phyloP scores from a whole-genome alignment of 2,113 vertebrate genomes.

The Poicephalus gulielmi region DNA sequence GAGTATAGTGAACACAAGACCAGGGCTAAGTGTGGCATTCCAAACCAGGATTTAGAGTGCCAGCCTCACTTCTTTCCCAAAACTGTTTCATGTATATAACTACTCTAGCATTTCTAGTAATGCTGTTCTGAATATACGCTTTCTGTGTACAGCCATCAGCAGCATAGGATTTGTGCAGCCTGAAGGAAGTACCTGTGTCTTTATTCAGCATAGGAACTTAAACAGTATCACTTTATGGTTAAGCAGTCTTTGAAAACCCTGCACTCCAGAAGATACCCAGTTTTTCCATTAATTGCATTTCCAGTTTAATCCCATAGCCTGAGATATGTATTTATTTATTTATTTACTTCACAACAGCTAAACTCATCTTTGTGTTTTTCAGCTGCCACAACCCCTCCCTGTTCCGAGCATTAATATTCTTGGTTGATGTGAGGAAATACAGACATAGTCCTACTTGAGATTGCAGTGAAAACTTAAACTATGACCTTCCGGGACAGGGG shows the following conservation, averaged over 20 bases:
- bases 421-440: not conserved
- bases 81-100: not conserved
- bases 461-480: not conserved
- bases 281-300: not conserved
- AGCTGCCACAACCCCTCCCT: not conserved
- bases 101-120: not conserved
- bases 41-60: not conserved
- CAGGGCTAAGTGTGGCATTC: not conserved
- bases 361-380: not conserved
- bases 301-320: not conserved
- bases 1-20: not conserved
- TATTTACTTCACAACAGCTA: not conserved
- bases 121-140: not conserved
- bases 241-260: not conserved
- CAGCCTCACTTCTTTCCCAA: not conserved
- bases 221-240: not conserved
- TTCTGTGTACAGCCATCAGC: not conserved
- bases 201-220: not conserved
- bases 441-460: not conserved
- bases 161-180: not conserved
- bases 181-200: not conserved
- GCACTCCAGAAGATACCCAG: not conserved
- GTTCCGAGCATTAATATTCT: not conserved
- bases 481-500: not conserved
- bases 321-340: too few species aligned